Base-by-base conservation (phyloP, 2,113 vertebrate genomes). In the Apeltes quadracus region DNA sequence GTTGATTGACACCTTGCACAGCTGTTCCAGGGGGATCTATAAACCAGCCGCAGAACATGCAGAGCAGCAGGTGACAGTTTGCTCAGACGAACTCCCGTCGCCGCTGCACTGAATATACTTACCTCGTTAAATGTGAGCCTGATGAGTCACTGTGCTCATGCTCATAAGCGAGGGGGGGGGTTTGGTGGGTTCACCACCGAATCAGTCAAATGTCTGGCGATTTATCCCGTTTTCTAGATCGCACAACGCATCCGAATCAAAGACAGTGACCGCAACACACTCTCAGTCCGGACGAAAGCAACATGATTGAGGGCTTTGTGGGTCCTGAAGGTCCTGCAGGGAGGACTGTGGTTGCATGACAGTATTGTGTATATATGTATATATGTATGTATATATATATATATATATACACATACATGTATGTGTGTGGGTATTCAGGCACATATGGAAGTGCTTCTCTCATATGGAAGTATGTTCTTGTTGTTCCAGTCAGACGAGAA, bases 401-500 rank as follows among this genome's bases (percentile, higher is more conserved):
- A 58, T 75, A 23, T 78, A 63, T 76, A 66, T 39, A n/a, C 63
- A 58, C 57, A 25, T 77, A 27, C 63, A 16, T 43, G 66, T 76
- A 72, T 44, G 34, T 61, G 6, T 61, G 32, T 59, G 61, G 80
- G 69, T 64, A 56, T 54, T 38, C 41, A 63, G 80, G 44, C 92
- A 88, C 93, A 94, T 89, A 93, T 93, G 89, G 92, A 94, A 95
- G 90, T 75, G 29, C 84, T 94, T 89, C 79, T 73, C 81, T 71
- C 76, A n/a, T n/a, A n/a, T n/a, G n/a, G n/a, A n/a, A n/a, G 41
- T 85, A 86, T 92, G 87, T 72, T 84, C 74, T 87, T 86, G 83
- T 84, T 93, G 87, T 92, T 91, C 89, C 91, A 92, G 88, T 75
- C 88, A 89, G 85, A 81, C 88, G 23, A 81, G 77, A 78, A 72